Base-by-base conservation (phyloP, 2,888 invertebrate species). In the Tetragonisca angustula region DNA sequence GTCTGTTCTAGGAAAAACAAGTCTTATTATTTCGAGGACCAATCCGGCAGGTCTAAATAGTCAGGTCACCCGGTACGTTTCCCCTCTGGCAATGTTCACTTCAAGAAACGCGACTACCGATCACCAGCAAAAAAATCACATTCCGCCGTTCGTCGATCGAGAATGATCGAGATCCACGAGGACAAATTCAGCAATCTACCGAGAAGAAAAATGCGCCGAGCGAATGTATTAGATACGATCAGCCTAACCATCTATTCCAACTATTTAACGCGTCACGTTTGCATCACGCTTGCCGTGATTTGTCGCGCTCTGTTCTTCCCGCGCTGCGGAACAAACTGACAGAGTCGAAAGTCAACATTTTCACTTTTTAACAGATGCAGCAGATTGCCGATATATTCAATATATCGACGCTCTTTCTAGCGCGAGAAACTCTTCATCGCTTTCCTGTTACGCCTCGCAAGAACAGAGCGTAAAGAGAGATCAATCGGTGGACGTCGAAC, bases 1-100 rank as follows among this genome's bases (percentile, higher is more conserved):
- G 21, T 15, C n/a, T 9, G 19, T 62, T 73, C 62, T 15, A 50
- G 17, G 73, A 73, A 64, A 64, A 73, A 64, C 73, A 50, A 50
- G 62, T 32, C 64, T 73, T 73, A 73, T 73, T 73, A 73, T 64
- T 73, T 50, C 50, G 73, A 73, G 73, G 50, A 50, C 62, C 73
- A 52, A 73, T 73, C 73, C n/a, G 32, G 73, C 64, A 24, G 27
- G 52, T 73, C n/a, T 21, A 64, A 73, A 73, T 73, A 64, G 70
- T 64, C 76, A 61, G 62, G 78, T 76, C 85, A 81, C 83, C 72
- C 79, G 87, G 65, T 85, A 85, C 76, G 73, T 79, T 76, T 69
- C 59, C 74, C 81, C 78, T 65, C 80, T 71, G 82, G 81, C 83
- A 72, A 76, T 81, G 79, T 77, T 52, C 74, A 72, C 50, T 59